Percentiles rank a stretch among this genome's conserved stretches.
These are phyloP conservation scores for Synergus laeviventris DNA, from an alignment of 2,888 invertebrate species.

Conservation along the genomic window DNA sequence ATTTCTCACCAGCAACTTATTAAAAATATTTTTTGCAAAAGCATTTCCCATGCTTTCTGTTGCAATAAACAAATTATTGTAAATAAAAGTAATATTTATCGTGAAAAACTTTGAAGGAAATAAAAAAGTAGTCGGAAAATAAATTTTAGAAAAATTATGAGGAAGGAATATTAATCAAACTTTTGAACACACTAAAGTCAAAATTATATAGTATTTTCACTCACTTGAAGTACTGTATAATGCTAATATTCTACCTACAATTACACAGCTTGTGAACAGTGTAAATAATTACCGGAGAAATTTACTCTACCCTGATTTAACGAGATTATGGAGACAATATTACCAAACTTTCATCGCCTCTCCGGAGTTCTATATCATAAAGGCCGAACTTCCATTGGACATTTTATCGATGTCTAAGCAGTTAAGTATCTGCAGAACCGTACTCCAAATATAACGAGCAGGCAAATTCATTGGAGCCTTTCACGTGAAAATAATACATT, in stretches of 20 bases:
- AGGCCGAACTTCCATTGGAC: background rate
- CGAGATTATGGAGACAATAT: background rate
- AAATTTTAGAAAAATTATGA: background rate
- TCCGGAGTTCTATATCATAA: background rate
- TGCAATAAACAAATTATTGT: no score
- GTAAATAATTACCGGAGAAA: background rate
- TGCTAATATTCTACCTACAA: background rate
- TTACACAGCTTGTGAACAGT: background rate
- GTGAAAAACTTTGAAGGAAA: no score
- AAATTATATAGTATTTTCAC: background rate
- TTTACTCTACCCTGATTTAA: background rate
- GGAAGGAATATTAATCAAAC: background rate
- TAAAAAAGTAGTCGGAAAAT: no score
- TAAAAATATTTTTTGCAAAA: no score
- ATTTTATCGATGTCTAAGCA: no score
- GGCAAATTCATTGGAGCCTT: background rate
- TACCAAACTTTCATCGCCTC: background rate
- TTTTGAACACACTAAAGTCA: background rate
- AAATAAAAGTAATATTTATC: no score
- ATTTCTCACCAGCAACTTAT: no score
- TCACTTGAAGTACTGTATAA: background rate
- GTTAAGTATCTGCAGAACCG: conserved; percentile 16
- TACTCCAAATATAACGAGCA: background rate
- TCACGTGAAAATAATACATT: conserved; percentile 18
- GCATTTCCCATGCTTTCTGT: no score